Evolutionary conservation across 2,113 vertebrate genomes (phyloP).

Genomic region (Hipposideros armiger): DNA sequence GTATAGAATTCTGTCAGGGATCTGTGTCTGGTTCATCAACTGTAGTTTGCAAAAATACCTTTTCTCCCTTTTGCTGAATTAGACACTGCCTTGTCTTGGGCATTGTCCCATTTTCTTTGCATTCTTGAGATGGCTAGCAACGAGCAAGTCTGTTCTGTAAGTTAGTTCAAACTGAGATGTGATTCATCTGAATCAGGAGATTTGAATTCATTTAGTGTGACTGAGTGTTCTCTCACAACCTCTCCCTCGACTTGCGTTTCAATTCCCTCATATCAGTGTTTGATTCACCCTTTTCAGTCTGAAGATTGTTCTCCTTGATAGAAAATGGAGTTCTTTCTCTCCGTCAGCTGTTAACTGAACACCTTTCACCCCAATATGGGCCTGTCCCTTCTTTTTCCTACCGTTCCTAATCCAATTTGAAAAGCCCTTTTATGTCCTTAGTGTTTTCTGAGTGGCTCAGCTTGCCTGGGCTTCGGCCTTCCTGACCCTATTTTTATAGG

Average conservation of each 20-base stretch:
- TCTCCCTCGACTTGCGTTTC: constrained; percentile 36
- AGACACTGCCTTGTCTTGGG: constrained; percentile 52
- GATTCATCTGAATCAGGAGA: constrained; percentile 55
- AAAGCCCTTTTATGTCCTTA: constrained; percentile 21
- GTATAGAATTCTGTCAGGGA: neutral
- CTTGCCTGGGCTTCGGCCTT: neutral
- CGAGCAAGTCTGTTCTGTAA: constrained; percentile 1
- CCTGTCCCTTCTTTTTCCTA: constrained; percentile 50
- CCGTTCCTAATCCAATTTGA: constrained; percentile 62
- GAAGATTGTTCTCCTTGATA: constrained; percentile 70
- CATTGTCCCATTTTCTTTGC: constrained; percentile 64
- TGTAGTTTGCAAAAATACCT: neutral
- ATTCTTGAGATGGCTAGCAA: neutral
- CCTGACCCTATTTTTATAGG: neutral
- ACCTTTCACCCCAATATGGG: constrained; percentile 68
- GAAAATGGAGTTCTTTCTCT: constrained; percentile 58
- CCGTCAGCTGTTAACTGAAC: constrained; percentile 44
- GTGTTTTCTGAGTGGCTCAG: constrained; percentile 12
- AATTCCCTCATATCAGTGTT: constrained; percentile 57
- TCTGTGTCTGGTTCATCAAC: neutral
- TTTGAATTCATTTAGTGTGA: constrained; percentile 63
- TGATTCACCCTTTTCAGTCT: constrained; percentile 47
- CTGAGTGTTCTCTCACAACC: constrained; percentile 47
- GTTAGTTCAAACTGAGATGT: constrained; percentile 26
- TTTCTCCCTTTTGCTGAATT: constrained; percentile 11